These are phyloP conservation scores for Amphimedon queenslandica DNA, from an alignment of 37 sponge, comb jelly and placozoan species.

Conservation along the genomic window DNA sequence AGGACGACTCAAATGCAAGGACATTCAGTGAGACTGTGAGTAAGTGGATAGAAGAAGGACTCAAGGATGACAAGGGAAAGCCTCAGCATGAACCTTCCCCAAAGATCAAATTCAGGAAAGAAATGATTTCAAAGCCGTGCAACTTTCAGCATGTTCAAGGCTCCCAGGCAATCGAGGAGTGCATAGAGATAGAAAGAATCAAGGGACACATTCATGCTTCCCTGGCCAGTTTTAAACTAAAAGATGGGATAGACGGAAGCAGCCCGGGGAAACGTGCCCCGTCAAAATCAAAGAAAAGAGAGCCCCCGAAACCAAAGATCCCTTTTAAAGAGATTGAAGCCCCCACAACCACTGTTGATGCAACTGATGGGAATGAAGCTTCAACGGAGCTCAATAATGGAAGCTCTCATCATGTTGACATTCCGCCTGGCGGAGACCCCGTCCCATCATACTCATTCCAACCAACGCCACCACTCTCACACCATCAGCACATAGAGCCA, in stretches of 20 bases:
- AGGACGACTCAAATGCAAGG: slow-evolving; percentile 14
- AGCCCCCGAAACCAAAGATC: slow-evolving; percentile 3
- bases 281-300: slow-evolving; percentile 19
- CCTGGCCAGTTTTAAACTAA: not conserved
- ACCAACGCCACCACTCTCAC: not conserved
- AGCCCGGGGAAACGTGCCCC: not conserved
- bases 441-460: not conserved
- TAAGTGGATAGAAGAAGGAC: slow-evolving; percentile 56
- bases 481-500: not conserved
- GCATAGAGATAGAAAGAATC: slow-evolving; percentile 67
- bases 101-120: slow-evolving; percentile 29
- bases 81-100: not conserved
- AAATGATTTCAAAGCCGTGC: slow-evolving; percentile 77
- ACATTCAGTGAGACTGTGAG: slow-evolving; percentile 36
- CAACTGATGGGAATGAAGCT: not conserved
- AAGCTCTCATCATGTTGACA: not conserved
- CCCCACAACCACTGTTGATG: not conserved
- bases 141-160: slow-evolving; percentile 83
- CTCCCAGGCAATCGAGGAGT: slow-evolving; percentile 67
- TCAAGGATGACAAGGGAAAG: slow-evolving; percentile 33
- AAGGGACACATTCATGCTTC: slow-evolving; percentile 38
- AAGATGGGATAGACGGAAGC: not conserved
- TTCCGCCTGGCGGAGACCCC: not conserved
- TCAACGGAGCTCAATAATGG: not conserved
- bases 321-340: slow-evolving; percentile 31